Evolutionary conservation across 1,140 invertebrate genomes (phyloP).

Genomic region (Portunus trituberculatus): DNA sequence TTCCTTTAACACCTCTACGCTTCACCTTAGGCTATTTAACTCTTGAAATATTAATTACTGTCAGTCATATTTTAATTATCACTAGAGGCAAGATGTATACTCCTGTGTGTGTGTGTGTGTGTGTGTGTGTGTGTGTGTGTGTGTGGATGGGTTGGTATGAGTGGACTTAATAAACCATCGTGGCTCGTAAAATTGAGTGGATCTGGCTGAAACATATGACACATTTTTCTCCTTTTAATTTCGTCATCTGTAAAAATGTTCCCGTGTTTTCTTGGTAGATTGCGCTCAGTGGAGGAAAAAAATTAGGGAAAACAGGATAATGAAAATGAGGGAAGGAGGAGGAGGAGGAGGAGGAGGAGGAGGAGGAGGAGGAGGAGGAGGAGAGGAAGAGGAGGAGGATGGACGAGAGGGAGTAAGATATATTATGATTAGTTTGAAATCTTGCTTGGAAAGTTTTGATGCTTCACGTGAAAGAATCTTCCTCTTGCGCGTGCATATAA

Average conservation of each 20-base stretch:
- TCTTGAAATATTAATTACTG: neutral
- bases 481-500: neutral
- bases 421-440: neutral
- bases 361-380: neutral
- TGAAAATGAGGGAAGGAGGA: too few relatives aligned
- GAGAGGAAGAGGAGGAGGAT: neutral
- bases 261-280: neutral
- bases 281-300: neutral
- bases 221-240: neutral
- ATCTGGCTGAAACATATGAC: neutral
- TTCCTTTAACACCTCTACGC: too few relatives aligned
- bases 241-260: neutral
- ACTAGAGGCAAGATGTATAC: neutral
- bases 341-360: neutral
- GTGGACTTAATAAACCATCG: neutral
- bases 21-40: neutral
- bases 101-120: too few relatives aligned
- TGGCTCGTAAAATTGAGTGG: neutral
- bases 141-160: neutral
- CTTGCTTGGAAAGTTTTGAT: neutral
- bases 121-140: slow-evolving; percentile 2
- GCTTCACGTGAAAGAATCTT: neutral
- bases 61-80: neutral
- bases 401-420: neutral
- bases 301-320: neutral